Evolutionary conservation across 2,797 vertebrate species (phyloP).

Genomic region (Vespertilio murinus): DNA sequence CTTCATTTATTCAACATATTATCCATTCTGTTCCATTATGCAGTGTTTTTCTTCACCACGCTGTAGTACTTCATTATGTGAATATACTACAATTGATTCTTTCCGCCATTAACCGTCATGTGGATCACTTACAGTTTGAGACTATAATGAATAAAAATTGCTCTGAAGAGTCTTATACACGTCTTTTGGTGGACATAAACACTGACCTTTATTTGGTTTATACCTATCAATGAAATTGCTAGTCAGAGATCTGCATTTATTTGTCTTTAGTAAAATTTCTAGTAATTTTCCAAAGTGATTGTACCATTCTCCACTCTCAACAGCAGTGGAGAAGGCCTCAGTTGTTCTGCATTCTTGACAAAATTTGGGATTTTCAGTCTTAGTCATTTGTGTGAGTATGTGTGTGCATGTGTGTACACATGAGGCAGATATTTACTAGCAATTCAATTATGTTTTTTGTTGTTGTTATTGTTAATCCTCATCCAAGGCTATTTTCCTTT

Average conservation of each 20-base stretch:
- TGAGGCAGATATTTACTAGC: background rate
- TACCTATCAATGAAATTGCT: background rate
- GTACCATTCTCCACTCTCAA: background rate
- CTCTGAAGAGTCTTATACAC: background rate
- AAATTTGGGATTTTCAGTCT: background rate
- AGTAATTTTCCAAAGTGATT: background rate
- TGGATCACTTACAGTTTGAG: background rate
- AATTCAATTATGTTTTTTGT: background rate
- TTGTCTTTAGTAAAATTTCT: background rate
- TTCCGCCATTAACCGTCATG: background rate
- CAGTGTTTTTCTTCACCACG: background rate
- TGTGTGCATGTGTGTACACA: accelerated
- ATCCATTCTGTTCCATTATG: background rate
- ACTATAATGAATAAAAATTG: background rate
- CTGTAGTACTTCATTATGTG: background rate
- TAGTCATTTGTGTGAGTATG: background rate
- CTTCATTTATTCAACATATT: background rate
- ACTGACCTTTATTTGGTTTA: background rate
- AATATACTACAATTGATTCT: background rate
- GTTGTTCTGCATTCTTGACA: background rate
- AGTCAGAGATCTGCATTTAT: background rate
- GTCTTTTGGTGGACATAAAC: background rate
- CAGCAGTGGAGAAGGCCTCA: background rate
- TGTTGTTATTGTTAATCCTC: too few relatives aligned
- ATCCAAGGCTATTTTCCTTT: too few relatives aligned